Evolutionary conservation across 2,113 vertebrate genomes (phyloP).

Genomic region (Bothrops jararaca): DNA sequence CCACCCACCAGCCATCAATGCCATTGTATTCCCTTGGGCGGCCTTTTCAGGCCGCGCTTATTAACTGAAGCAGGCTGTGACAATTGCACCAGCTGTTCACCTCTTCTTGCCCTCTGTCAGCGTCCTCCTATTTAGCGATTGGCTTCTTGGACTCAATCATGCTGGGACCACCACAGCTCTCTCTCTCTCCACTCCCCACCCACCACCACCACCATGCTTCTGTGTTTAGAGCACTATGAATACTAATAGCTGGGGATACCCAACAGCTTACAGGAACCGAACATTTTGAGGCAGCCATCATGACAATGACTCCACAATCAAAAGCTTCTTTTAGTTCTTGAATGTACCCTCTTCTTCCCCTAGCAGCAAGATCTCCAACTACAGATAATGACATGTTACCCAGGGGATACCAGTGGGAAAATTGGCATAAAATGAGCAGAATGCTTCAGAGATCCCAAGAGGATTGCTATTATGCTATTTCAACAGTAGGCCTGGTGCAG

Average conservation of each 20-base stretch:
- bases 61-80: conserved; percentile 30
- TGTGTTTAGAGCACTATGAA: background rate
- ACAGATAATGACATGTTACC: background rate
- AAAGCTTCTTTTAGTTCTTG: background rate
- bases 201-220: background rate
- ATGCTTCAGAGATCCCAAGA: background rate
- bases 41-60: conserved; percentile 10
- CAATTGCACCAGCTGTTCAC: conserved; percentile 31
- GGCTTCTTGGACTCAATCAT: conserved; percentile 10
- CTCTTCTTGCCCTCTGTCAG: conserved; percentile 18
- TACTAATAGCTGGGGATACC: background rate
- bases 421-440: background rate
- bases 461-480: background rate
- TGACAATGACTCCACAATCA: background rate
- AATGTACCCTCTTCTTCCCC: background rate
- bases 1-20: background rate
- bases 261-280: background rate
- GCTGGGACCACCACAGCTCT: background rate
- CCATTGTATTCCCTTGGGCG: conserved; percentile 13
- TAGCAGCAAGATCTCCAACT: background rate
- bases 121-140: conserved; percentile 8
- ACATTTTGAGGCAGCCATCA: background rate
- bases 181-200: background rate
- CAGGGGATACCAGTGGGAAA: background rate
- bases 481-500: background rate